These are phyloP conservation scores for Otolemur garnettii DNA, from an alignment of 2,113 vertebrate genomes.

Conservation along the genomic window DNA sequence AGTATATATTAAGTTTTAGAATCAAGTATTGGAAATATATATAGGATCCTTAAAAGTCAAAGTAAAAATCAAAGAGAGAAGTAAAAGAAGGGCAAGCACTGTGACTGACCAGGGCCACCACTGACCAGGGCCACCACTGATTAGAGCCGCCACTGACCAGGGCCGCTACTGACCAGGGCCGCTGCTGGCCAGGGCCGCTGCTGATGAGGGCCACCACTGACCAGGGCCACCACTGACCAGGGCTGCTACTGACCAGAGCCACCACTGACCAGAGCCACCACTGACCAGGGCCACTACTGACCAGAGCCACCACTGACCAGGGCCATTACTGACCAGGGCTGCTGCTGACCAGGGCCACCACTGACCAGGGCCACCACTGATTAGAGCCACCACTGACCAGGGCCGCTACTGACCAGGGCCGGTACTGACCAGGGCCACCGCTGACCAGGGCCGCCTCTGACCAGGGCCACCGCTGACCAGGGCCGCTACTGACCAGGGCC, in stretches of 20 bases:
- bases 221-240: no score
- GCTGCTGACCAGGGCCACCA: no score
- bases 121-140: not conserved
- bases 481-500: not conserved
- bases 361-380: no score
- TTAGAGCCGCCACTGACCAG: no score
- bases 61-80: not conserved
- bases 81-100: accelerated
- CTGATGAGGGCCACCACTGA: no score
- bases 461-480: not conserved
- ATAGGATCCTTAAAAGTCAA: not conserved
- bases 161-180: not conserved
- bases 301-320: no score
- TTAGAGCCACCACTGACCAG: no score
- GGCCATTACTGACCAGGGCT: not conserved
- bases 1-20: not conserved
- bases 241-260: no score
- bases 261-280: no score
- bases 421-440: no score
- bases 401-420: no score
- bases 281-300: no score
- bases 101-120: not conserved
- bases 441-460: not conserved
- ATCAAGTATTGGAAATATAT: not conserved
- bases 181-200: not conserved